Conservation (phyloP, 2,797 vertebrate species). For the Pachyuromys duprasi region DNA sequence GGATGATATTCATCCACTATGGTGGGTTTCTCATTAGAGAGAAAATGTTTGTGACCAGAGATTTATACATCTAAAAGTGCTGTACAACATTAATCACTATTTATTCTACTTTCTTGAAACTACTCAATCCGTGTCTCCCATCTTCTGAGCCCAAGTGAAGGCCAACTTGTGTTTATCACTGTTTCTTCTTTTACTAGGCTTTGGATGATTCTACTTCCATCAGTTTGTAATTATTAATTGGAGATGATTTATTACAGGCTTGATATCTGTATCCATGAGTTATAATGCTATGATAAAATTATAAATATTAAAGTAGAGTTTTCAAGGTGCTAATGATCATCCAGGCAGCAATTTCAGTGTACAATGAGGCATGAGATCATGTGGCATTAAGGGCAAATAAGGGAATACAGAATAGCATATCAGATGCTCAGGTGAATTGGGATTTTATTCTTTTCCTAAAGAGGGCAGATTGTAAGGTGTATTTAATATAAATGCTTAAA, state of each 20-base stretch:
- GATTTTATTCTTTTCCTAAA: neutral
- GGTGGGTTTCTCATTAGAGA: conserved; percentile 6
- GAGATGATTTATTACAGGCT: neutral
- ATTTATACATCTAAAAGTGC: conserved; percentile 29
- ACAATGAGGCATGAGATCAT: neutral
- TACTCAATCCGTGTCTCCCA: neutral
- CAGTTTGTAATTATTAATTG: conserved; percentile 7
- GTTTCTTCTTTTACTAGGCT: neutral
- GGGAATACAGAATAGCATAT: neutral
- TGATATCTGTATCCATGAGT: neutral
- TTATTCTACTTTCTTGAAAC: conserved; percentile 13
- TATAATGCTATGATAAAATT: neutral
- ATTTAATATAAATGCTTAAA: neutral
- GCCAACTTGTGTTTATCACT: neutral
- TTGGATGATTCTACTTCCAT: neutral
- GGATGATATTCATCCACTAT: neutral
- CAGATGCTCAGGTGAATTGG: neutral
- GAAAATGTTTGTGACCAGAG: neutral
- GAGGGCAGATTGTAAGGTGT: neutral
- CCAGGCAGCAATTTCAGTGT: neutral
- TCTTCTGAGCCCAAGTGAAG: conserved; percentile 15
- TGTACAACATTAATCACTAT: neutral
- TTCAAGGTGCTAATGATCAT: neutral
- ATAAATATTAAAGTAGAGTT: neutral
- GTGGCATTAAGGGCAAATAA: neutral